Evolutionary conservation across 2,113 vertebrate species (phyloP).

Genomic region (Ciconia boyciana): DNA sequence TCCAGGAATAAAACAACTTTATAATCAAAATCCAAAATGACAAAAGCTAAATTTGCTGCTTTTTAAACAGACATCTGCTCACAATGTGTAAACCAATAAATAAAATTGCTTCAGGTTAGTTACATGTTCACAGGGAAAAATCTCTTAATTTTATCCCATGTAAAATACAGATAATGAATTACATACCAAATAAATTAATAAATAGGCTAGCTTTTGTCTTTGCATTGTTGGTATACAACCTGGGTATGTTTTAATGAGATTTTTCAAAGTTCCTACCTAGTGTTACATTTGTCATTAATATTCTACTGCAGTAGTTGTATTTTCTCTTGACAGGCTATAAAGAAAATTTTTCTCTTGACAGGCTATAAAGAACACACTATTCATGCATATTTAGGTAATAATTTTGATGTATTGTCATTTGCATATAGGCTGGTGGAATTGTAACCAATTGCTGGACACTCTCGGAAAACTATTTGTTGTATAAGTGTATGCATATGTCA

Average conservation of each 20-base stretch:
- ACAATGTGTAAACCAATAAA: background rate
- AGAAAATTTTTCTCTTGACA: conserved; percentile 18
- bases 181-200: background rate
- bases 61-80: conserved; percentile 9
- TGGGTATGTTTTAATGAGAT: background rate
- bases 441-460: background rate
- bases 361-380: background rate
- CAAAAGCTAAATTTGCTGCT: background rate
- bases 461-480: background rate
- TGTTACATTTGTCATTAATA: background rate
- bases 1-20: background rate
- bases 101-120: background rate
- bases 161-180: background rate
- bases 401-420: background rate
- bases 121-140: background rate
- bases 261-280: background rate
- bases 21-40: conserved; percentile 22
- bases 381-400: background rate
- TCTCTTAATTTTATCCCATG: background rate
- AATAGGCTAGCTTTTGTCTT: background rate
- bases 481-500: rapidly evolving
- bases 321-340: conserved; percentile 14
- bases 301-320: background rate
- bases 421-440: background rate
- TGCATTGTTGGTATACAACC: background rate